phyloP scores from a whole-genome alignment of 2,113 vertebrate genomes.

The Zeus faber region DNA sequence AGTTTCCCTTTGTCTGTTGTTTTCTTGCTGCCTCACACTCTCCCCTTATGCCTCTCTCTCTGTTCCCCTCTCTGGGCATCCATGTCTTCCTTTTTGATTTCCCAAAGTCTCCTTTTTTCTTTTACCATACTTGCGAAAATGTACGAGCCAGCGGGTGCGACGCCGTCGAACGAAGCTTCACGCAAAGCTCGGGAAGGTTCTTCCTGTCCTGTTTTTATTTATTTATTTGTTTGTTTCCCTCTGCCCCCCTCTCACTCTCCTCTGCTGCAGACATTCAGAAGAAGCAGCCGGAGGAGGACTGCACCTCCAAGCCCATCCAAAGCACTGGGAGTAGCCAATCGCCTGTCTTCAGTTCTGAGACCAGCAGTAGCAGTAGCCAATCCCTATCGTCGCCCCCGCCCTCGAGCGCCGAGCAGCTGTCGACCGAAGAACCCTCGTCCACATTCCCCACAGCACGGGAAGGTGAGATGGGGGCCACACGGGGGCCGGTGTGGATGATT shows the following conservation, averaged over 20 bases:
- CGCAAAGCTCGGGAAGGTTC: too few relatives aligned
- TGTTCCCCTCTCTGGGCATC: too few relatives aligned
- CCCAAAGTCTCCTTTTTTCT: too few relatives aligned
- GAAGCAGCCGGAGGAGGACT: conserved; percentile 90
- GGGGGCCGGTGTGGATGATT: too few relatives aligned
- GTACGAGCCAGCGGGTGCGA: too few relatives aligned
- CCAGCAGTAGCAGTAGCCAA: conserved; percentile 82
- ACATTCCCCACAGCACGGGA: conserved; percentile 81
- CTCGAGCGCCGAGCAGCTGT: conserved; percentile 80
- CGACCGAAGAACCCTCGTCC: conserved; percentile 82
- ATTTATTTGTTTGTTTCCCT: too few relatives aligned
- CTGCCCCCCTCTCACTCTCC: neutral
- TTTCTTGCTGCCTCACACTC: neutral
- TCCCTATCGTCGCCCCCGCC: conserved; percentile 79
- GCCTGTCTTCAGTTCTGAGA: conserved; percentile 85
- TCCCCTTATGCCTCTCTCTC: too few relatives aligned
- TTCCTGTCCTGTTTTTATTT: too few relatives aligned
- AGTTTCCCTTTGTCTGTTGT: too few relatives aligned
- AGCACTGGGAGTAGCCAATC: conserved; percentile 86
- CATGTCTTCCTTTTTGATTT: too few relatives aligned
- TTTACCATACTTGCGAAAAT: too few relatives aligned
- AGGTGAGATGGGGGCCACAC: conserved; percentile 83
- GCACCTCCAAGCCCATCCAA: conserved; percentile 84
- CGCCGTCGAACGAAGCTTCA: neutral
- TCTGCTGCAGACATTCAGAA: conserved; percentile 84